Evolutionary conservation across 1,140 invertebrate species (phyloP).

Genomic region (Subanguina moxae): DNA sequence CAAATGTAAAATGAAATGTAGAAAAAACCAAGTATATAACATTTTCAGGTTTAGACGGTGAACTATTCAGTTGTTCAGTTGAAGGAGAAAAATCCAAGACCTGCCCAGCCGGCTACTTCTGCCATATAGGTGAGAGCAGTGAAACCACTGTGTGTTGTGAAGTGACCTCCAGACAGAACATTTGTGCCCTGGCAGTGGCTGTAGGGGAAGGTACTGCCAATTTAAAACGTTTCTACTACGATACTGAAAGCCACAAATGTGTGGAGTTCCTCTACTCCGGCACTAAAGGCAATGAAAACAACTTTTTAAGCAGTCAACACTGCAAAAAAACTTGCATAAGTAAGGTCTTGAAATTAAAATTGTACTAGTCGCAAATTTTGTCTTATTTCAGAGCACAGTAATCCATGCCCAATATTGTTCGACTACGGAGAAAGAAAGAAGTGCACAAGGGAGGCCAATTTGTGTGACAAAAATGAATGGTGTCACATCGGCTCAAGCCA

Average conservation of each 20-base stretch:
- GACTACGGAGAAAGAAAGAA: slow-evolving; percentile 41
- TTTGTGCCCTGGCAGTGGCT: slow-evolving; percentile 48
- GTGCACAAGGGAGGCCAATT: slow-evolving; percentile 30
- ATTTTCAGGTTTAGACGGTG: slow-evolving; percentile 24
- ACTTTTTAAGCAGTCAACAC: slow-evolving; percentile 49
- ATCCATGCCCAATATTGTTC: slow-evolving; percentile 49
- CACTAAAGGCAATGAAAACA: slow-evolving; percentile 57
- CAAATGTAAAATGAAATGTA: no score
- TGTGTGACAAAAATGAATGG: slow-evolving; percentile 48
- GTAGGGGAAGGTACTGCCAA: slow-evolving; percentile 47
- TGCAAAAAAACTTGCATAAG: slow-evolving; percentile 53
- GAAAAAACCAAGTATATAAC: no score
- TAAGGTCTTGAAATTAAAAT: slow-evolving; percentile 23
- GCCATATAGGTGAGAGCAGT: slow-evolving; percentile 49
- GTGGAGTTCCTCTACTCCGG: slow-evolving; percentile 55
- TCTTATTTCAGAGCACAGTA: slow-evolving; percentile 37
- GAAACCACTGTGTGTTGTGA: slow-evolving; percentile 52
- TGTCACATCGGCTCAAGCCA: slow-evolving; percentile 48
- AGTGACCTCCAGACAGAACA: slow-evolving; percentile 44
- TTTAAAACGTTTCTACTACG: slow-evolving; percentile 54
- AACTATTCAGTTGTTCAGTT: slow-evolving; percentile 31
- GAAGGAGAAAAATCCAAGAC: slow-evolving; percentile 2
- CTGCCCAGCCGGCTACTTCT: slow-evolving; percentile 53
- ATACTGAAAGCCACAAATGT: slow-evolving; percentile 49
- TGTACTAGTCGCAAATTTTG: slow-evolving; percentile 5